Evolutionary conservation across 2,888 invertebrate species (phyloP), one percentile per base, ranked within the genome.

Genomic region (Hipparchia semele): DNA sequence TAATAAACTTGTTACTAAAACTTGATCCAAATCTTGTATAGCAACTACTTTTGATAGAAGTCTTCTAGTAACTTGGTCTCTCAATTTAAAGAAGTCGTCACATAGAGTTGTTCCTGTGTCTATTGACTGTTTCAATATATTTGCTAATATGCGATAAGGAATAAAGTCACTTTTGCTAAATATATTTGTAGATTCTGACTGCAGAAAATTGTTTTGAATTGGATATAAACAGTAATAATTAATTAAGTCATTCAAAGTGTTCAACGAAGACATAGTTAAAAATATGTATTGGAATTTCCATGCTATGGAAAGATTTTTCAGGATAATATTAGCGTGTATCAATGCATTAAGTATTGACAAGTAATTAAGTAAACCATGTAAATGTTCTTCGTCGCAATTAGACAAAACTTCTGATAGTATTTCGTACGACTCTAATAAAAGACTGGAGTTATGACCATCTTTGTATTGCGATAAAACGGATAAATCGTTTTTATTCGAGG

Each of bases 241-340:
- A 68, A 93, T 89, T 73, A 91, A 84, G 77, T 89, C 87, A 79
- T 92, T 90, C 69, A 90, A 82, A 61, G 87, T 86, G 60, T 84
- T 85, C 68, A 85, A 83, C 68, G 91, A 90, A 1, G 90, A 87
- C 83, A 93, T 89, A 0, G 92, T 90, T 74, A 94, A 82, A 83
- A 86, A 92, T 79, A 94, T 85, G 70, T 94, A 94, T 75, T 92
- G 90, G 76, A 91, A 94, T 78, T 92, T 94, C 93, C 93, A 94
- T 65, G 86, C 87, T 12, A 90, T 82, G 54, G 92, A 86, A 68
- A 93, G 81, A 78, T 93, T 91, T 78, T 90, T 92, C 39, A 92
- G 83, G 70, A 88, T 83, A 59, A 89, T 81, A 76, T 86, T 87
- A 49, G 86, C 81, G 79, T 91, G 89, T 68, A 90, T 82, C 65